Percentiles rank a stretch among this genome's conserved stretches.
phyloP scores from a whole-genome alignment of 2,888 invertebrate genomes.

The Frankliniella intonsa region DNA sequence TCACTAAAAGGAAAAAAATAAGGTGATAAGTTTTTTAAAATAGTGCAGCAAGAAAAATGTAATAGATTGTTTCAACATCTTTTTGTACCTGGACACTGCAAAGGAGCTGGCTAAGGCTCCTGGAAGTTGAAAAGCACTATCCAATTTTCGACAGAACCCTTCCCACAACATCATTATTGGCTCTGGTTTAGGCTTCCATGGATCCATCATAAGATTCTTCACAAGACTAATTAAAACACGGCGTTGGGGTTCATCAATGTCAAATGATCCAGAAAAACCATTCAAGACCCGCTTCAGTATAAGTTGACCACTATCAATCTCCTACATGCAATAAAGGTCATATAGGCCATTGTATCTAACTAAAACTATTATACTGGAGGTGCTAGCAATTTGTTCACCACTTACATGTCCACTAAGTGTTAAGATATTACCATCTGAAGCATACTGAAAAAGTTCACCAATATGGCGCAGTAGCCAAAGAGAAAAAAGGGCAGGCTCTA shows the following conservation, averaged over 20 bases:
- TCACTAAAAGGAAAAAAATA: background rate
- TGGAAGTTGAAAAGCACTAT: background rate
- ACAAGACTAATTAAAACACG: background rate
- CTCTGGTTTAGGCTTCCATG: background rate
- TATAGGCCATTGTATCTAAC: background rate
- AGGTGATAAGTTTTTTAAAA: background rate
- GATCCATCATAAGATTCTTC: background rate
- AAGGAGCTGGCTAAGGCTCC: background rate
- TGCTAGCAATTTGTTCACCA: background rate
- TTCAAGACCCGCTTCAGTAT: background rate
- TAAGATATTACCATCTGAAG: background rate
- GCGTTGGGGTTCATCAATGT: background rate
- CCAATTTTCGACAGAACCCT: background rate
- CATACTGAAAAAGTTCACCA: background rate
- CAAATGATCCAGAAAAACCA: background rate
- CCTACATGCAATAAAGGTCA: background rate
- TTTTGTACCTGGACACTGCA: background rate
- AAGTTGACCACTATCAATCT: background rate
- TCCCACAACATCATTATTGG: slow-evolving; percentile 17
- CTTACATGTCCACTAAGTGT: background rate
- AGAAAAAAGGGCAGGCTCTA: background rate
- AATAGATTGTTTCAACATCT: background rate
- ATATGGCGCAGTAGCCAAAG: background rate
- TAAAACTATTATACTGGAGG: background rate
- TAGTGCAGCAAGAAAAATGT: background rate